Percentiles rank a stretch among this genome's conserved stretches.
These are phyloP conservation scores for Lasius platythorax DNA, from an alignment of 2,888 invertebrate genomes.

Conservation along the genomic window DNA sequence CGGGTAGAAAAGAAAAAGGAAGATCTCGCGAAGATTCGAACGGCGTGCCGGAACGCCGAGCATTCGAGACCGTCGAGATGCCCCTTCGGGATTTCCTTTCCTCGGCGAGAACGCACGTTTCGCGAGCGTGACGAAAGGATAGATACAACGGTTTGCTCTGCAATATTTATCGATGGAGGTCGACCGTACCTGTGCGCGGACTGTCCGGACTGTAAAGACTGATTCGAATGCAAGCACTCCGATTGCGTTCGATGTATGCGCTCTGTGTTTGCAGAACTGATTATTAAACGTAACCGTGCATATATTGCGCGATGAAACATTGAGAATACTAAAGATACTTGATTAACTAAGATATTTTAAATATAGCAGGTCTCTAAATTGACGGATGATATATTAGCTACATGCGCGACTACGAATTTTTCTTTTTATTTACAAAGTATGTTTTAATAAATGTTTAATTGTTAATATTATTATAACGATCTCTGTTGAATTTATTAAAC, in stretches of 20 bases:
- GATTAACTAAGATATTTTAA: slow-evolving; percentile 11
- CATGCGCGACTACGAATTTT: not conserved
- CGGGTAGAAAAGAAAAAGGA: slow-evolving; percentile 45
- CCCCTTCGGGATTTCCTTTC: slow-evolving; percentile 15
- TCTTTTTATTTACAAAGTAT: not conserved
- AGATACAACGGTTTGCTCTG: not conserved
- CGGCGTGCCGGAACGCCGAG: slow-evolving; percentile 58
- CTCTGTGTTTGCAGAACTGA: slow-evolving; percentile 19
- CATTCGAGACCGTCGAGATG: slow-evolving; percentile 36
- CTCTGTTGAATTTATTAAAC: not conserved
- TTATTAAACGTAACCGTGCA: not conserved
- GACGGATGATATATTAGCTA: not conserved
- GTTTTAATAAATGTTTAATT: not conserved
- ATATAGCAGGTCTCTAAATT: not conserved
- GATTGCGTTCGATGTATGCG: slow-evolving; percentile 19
- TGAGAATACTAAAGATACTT: not conserved
- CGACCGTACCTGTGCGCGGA: not conserved
- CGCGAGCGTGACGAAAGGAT: slow-evolving; percentile 27
- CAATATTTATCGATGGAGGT: slow-evolving; percentile 39
- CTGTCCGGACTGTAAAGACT: not conserved
- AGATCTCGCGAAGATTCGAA: slow-evolving; percentile 53
- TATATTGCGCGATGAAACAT: not conserved
- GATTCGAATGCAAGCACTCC: slow-evolving; percentile 17
- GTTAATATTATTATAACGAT: not conserved
- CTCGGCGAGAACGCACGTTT: slow-evolving; percentile 2